Evolutionary conservation across 2,113 vertebrate genomes (phyloP), one percentile per base, ranked within the genome.

Genomic region (Dipodomys spectabilis): DNA sequence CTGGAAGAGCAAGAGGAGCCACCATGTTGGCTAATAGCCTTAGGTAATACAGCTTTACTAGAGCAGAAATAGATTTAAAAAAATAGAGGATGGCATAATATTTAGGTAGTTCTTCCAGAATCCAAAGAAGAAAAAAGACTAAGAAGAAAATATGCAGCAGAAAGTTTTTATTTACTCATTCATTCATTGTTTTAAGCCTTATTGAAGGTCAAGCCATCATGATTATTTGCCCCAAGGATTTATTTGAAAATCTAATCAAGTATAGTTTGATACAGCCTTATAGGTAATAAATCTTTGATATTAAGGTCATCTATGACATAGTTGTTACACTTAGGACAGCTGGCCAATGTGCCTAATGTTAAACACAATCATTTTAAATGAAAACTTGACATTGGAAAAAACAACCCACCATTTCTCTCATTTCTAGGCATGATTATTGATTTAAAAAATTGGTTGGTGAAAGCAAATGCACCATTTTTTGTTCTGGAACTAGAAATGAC

Each of bases 51-150:
- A 20, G 16, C 7, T 84, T 9, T 74, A 28, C 19, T n/a, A 53
- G 60, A 62, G 68, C 6, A 78, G 12, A 82, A 84, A 68, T 30
- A 71, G 7, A 4, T n/a, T 18, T 19, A 72, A 87, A 71, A 35
- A 39, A 39, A 39, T 39, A 15, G 5, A 73, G 73, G 20, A 12
- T 39, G 10, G 45, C 9, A 49, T 73, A 35, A 32, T 64, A 30
- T 71, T 44, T 86, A 13, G 67, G 35, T 77, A 65, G 32, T 80
- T 83, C 8, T 95, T 89, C 15, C 64, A 72, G 39, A 91, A 94
- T 71, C 69, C 67, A 60, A 82, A 73, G 28, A 68, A 62, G 45
- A 57, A 35, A 80, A 88, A 62, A 23, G 12, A 57, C 4, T 44
- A 72, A 62, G 9, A 68, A 72, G 71, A 62, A 79, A 49, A 64